A percentile compares a stretch with the other conserved stretches of the same genome.
Conservation (phyloP, 2,113 vertebrate species). For the Salvelinus alpinus region DNA sequence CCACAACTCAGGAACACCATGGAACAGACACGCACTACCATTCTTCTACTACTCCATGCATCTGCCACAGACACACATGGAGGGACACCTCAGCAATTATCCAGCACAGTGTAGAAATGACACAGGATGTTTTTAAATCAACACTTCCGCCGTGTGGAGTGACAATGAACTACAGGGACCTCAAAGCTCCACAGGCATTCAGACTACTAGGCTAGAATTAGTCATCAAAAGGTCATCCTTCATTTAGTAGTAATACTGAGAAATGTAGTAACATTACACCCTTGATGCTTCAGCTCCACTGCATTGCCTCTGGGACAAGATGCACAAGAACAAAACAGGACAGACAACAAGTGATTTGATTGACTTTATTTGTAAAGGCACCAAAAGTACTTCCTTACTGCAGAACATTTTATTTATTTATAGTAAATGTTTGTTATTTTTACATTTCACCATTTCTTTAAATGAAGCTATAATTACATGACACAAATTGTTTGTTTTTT, state of each 20-base stretch:
- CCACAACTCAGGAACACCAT: background rate
- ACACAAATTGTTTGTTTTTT: slow-evolving; percentile 63
- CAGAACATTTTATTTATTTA: slow-evolving; percentile 75
- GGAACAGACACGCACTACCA: slow-evolving; percentile 34
- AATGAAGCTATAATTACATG: slow-evolving; percentile 65
- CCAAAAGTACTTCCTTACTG: slow-evolving; percentile 79
- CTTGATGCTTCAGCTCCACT: too few relatives aligned
- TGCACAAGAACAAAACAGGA: background rate
- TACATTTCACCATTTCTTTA: slow-evolving; percentile 53
- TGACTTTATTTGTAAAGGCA: slow-evolving; percentile 81
- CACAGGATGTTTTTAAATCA: slow-evolving; percentile 43
- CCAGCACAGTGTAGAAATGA: background rate
- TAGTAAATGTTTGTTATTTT: slow-evolving; percentile 71
- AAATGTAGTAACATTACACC: too few relatives aligned
- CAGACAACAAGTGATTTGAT: slow-evolving; percentile 56
- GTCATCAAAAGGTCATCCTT: too few relatives aligned
- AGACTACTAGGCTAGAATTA: too few relatives aligned
- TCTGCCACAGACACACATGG: background rate
- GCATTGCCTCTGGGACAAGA: background rate
- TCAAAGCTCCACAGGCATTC: too few relatives aligned
- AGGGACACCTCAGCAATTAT: slow-evolving; percentile 46
- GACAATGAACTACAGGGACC: slow-evolving; percentile 45
- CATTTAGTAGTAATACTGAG: too few relatives aligned
- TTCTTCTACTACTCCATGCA: background rate
- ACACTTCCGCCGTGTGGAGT: slow-evolving; percentile 69